Evolutionary conservation across 2,888 invertebrate genomes (phyloP).

Genomic region (Mantis religiosa): DNA sequence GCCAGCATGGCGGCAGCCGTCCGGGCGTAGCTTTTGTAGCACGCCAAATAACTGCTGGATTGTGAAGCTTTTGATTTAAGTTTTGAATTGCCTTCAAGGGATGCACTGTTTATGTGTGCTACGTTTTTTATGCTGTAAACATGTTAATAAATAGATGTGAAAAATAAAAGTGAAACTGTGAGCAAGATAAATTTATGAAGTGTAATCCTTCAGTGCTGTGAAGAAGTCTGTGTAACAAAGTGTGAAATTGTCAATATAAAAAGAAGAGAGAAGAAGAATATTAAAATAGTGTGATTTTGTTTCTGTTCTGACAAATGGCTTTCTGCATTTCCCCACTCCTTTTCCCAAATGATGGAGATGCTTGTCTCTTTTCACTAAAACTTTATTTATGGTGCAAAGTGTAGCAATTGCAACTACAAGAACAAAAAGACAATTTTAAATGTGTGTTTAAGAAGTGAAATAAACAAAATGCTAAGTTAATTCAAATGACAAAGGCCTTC

Average conservation of each 20-base stretch:
- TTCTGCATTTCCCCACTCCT: not conserved
- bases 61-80: not conserved
- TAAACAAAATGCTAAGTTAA: not conserved
- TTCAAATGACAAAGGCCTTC: not conserved
- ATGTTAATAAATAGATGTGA: not conserved
- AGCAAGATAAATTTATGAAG: not conserved
- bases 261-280: not conserved
- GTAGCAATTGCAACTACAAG: not conserved
- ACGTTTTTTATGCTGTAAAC: not conserved
- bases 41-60: conserved; percentile 7
- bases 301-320: not conserved
- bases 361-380: not conserved
- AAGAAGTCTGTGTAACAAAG: not conserved
- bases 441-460: not conserved
- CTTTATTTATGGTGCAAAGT: not conserved
- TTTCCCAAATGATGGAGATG: not conserved
- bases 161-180: not conserved
- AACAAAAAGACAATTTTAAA: not conserved
- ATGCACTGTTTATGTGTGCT: not conserved
- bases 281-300: not conserved
- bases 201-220: not conserved
- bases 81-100: not conserved
- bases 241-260: not conserved
- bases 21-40: conserved; percentile 9
- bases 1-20: conserved; percentile 5